phyloP scores from a whole-genome alignment of 2,888 invertebrate species.

The Athripsodes cinereus region DNA sequence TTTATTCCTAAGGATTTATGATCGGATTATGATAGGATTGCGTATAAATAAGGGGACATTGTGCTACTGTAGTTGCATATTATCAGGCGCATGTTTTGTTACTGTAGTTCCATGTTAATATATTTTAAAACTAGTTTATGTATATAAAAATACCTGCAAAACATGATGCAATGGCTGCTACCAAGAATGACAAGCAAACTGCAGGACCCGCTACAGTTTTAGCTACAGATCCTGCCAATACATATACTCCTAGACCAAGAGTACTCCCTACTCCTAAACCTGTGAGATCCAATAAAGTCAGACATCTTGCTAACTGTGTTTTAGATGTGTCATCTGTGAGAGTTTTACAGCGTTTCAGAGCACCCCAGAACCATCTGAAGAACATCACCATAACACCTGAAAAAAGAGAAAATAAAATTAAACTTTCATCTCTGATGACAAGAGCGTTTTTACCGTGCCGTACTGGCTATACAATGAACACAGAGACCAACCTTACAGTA shows the following conservation, averaged over 20 bases:
- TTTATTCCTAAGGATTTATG: too few species aligned
- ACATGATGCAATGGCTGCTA: constrained; percentile 83
- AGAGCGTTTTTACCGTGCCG: too few species aligned
- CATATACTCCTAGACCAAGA: constrained; percentile 87
- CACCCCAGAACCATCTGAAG: constrained; percentile 29
- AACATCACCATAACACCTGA: constrained; percentile 27
- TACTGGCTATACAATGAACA: too few species aligned
- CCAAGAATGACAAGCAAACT: constrained; percentile 75
- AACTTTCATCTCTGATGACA: too few species aligned
- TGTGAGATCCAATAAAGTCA: constrained; percentile 77
- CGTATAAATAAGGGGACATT: too few species aligned
- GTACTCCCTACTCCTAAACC: constrained; percentile 78
- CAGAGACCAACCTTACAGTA: too few species aligned
- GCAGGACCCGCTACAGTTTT: constrained; percentile 79
- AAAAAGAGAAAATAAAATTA: constrained; percentile 5
- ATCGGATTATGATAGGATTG: too few species aligned
- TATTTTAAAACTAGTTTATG: too few species aligned
- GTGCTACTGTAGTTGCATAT: too few species aligned
- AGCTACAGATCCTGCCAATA: constrained; percentile 79
- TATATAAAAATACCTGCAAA: constrained; percentile 61
- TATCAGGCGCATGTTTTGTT: too few species aligned
- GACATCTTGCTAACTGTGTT: constrained; percentile 59
- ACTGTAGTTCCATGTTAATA: too few species aligned
- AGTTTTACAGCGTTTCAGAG: constrained; percentile 43
- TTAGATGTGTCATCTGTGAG: constrained; percentile 36